phyloP scores from a whole-genome alignment of 64 coral and sea anemone genomes.

The Pachyseris speciosa region DNA sequence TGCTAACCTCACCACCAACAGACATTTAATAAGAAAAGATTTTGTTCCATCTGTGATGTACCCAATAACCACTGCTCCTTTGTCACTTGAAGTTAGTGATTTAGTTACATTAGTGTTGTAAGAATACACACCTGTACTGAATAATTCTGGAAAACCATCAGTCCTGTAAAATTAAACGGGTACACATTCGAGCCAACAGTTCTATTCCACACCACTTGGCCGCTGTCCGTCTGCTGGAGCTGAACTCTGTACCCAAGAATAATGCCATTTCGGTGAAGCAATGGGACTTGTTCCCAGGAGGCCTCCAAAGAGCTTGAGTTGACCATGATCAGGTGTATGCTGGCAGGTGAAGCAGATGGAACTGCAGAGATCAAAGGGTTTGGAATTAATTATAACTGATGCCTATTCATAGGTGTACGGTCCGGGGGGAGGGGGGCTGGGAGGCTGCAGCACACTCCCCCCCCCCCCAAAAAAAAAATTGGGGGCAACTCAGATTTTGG shows the following conservation, averaged over 20 bases:
- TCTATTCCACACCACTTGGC: neutral
- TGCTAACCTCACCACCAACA: too few relatives aligned
- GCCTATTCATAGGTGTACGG: too few relatives aligned
- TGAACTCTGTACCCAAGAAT: neutral
- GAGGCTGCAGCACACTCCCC: too few relatives aligned
- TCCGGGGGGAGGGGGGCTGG: too few relatives aligned
- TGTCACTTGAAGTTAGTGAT: too few relatives aligned
- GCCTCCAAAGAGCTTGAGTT: neutral
- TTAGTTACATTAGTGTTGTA: too few relatives aligned
- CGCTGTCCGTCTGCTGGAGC: neutral
- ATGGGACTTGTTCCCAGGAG: neutral
- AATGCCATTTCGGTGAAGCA: constrained; percentile 12
- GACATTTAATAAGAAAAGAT: too few relatives aligned
- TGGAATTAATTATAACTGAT: too few relatives aligned
- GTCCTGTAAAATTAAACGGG: neutral
- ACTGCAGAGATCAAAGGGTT: neutral
- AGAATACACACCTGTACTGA: neutral
- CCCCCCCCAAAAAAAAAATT: too few relatives aligned
- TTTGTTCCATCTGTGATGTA: too few relatives aligned
- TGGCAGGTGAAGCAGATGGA: neutral
- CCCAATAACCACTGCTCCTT: too few relatives aligned
- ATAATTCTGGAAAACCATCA: constrained; percentile 5
- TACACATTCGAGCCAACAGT: neutral
- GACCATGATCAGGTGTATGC: neutral
- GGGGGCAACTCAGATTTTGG: too few relatives aligned